Base-by-base conservation (phyloP, 64 coral and sea anemone species). In the Montipora sp. region DNA sequence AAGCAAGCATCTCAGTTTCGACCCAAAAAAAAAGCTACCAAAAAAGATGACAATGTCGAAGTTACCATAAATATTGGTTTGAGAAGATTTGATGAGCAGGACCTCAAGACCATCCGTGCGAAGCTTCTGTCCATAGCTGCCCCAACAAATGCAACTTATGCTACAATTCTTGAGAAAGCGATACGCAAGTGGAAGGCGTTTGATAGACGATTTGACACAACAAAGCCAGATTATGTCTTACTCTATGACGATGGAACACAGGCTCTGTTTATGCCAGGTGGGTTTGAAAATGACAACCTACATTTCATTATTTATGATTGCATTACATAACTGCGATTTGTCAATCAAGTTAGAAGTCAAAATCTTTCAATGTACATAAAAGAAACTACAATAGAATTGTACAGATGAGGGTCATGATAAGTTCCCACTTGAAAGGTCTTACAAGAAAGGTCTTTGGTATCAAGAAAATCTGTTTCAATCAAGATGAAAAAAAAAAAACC, bases 111-210 rank as follows among this genome's bases (percentile, higher is more conserved):
- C 87, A 78, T 78, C 69, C 74, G 87, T 77, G 74, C 73, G 75
- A 89, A 89, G 71, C 73, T 51, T 18, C 72, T 89, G 20, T 51
- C 73, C 50, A 76, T 89, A 89, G 50, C 19, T 89, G 87, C 77
- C 36, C 87, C 87, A n/a, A 75, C 74, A 77, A 89, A 22, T 89
- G 87, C 87, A 89, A 76, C 87, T 75, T 89, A 77, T 89, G 75
- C 47, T 46, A 89, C 77, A 57, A 8, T 89, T 3, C 87, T 89
- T 75, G 50, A 89, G 50, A 88, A 88, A 75, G 87, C 72, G 14
- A 75, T 76, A 49, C 43, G 44, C 48, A 88, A 88, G 67, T 88
- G 76, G 55, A 51, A 88, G 76, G 87, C 87, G 50, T 88, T 88
- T 77, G 87, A 88, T 49, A 77, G 87, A 75, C 73, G 76, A 75